Evolutionary conservation across 2,888 invertebrate species (phyloP).

Genomic region (Dorcus parallelipipedus): DNA sequence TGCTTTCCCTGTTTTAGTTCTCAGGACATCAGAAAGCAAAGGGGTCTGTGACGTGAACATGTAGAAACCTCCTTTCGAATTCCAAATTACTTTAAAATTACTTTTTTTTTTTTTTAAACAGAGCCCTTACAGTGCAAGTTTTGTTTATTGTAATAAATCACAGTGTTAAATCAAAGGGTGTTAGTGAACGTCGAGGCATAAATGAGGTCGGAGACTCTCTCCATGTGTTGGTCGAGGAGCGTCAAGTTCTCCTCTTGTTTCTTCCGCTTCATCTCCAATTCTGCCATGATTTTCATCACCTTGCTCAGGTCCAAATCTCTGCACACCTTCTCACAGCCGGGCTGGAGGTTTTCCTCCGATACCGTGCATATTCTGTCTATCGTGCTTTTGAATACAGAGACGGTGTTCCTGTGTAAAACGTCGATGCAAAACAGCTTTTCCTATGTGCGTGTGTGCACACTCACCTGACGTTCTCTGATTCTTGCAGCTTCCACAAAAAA

Average conservation of each 20-base stretch:
- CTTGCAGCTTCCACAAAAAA: conserved; percentile 39
- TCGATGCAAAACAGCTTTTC: too few relatives aligned
- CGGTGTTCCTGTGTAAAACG: background rate
- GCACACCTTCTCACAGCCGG: background rate
- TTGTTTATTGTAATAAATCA: too few relatives aligned
- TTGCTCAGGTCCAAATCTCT: background rate
- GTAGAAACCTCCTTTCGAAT: too few relatives aligned
- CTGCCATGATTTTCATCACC: background rate
- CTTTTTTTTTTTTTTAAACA: too few relatives aligned
- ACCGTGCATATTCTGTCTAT: background rate
- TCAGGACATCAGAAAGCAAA: too few relatives aligned
- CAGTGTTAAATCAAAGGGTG: too few relatives aligned
- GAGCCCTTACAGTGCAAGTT: too few relatives aligned
- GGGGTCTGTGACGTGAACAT: too few relatives aligned
- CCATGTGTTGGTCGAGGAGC: background rate
- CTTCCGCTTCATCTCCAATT: background rate
- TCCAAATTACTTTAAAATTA: too few relatives aligned
- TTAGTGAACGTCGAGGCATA: background rate
- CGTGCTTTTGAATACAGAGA: background rate
- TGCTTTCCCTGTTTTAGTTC: too few relatives aligned
- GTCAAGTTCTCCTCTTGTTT: background rate
- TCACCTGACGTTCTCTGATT: conserved; percentile 21
- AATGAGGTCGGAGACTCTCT: background rate
- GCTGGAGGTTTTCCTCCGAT: background rate
- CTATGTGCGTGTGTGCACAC: background rate